These are phyloP conservation scores for Portevinia maculata DNA, from an alignment of 2,888 invertebrate genomes.

Conservation along the genomic window DNA sequence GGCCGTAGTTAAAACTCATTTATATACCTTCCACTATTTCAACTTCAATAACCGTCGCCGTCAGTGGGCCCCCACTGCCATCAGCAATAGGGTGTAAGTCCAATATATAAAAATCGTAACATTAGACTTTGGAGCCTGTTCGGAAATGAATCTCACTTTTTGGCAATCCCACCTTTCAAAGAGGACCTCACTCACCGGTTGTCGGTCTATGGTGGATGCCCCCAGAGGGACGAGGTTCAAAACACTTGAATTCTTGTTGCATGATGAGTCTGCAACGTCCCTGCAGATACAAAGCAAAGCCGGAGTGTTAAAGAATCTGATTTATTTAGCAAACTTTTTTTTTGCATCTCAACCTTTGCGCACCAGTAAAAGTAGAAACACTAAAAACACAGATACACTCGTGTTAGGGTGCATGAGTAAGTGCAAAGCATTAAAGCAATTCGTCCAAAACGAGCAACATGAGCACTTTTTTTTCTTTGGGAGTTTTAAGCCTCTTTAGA, in stretches of 20 bases:
- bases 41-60: constrained; percentile 54
- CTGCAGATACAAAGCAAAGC: constrained; percentile 39
- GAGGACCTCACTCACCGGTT: constrained; percentile 36
- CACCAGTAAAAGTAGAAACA: constrained; percentile 29
- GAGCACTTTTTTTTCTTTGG: constrained; percentile 35
- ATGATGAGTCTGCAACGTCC: constrained; percentile 57
- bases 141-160: constrained; percentile 54
- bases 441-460: constrained; percentile 17
- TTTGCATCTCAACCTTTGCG: constrained; percentile 29
- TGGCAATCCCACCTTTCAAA: constrained; percentile 51
- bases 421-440: constrained; percentile 68
- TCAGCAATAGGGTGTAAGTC: not conserved
- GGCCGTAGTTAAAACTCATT: constrained; percentile 46
- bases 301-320: constrained; percentile 65
- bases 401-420: constrained; percentile 70
- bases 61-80: not conserved
- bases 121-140: constrained; percentile 54
- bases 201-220: constrained; percentile 12
- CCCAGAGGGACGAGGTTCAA: not conserved
- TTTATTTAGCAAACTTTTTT: constrained; percentile 55
- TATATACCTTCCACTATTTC: constrained; percentile 62
- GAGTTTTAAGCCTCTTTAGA: constrained; percentile 61
- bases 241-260: constrained; percentile 62
- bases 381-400: constrained; percentile 36
- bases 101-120: constrained; percentile 34